Percentiles rank a stretch among this genome's conserved stretches.
These are phyloP conservation scores for Saguinus imperator DNA, from an alignment of 2,113 vertebrate species.

Conservation along the genomic window DNA sequence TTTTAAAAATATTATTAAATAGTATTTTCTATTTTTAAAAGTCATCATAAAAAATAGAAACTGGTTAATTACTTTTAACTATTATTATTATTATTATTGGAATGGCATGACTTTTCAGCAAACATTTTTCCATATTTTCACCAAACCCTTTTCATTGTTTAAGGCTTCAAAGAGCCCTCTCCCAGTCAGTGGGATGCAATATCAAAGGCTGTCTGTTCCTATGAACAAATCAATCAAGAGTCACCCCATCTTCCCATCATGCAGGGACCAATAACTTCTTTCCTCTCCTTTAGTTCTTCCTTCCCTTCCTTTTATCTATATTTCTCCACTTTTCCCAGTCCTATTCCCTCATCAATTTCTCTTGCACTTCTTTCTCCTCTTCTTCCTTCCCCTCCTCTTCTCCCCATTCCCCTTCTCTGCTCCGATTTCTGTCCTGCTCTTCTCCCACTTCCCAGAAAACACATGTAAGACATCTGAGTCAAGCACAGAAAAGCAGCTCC, in stretches of 20 bases:
- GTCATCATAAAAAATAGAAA: neutral
- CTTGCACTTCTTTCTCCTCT: neutral
- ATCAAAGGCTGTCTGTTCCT: neutral
- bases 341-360: neutral
- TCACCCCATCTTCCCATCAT: neutral
- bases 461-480: neutral
- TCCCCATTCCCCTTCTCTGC: neutral
- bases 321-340: neutral
- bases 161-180: neutral
- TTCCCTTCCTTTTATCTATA: neutral
- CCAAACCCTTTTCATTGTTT: neutral
- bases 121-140: neutral
- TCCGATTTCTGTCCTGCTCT: neutral
- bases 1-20: neutral
- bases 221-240: neutral
- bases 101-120: neutral
- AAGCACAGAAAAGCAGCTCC: neutral
- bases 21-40: neutral
- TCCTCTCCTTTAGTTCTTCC: neutral
- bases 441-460: neutral
- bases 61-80: too few relatives aligned
- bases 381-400: neutral
- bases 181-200: too few relatives aligned
- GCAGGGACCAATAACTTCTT: neutral
- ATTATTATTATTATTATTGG: too few relatives aligned